Evolutionary conservation across 1,140 invertebrate species (phyloP).

Genomic region (Trinorchestia longiramus): DNA sequence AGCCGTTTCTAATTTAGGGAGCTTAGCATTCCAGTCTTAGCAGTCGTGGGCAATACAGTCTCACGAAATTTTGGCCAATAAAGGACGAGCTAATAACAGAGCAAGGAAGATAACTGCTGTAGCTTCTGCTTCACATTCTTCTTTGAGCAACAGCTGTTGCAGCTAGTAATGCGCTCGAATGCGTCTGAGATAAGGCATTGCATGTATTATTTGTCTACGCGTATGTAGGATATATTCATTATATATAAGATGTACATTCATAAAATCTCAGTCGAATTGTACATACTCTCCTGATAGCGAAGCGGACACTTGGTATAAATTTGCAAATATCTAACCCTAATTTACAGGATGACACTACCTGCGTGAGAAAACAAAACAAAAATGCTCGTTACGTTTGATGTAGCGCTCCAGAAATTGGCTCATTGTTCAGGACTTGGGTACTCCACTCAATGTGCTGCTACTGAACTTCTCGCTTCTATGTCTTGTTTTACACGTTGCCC

Average conservation of each 20-base stretch:
- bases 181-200: neutral
- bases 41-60: neutral
- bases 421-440: neutral
- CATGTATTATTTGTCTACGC: too few species aligned
- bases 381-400: neutral
- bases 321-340: neutral
- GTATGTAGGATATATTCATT: too few species aligned
- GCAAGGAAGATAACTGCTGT: neutral
- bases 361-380: neutral
- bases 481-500: neutral
- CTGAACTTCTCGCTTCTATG: neutral
- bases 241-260: neutral
- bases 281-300: neutral
- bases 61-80: neutral
- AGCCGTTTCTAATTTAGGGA: conserved; percentile 2
- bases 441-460: neutral
- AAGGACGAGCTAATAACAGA: neutral
- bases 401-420: neutral
- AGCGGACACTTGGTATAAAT: neutral
- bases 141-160: neutral
- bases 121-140: neutral
- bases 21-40: neutral
- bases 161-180: neutral
- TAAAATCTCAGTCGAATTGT: neutral
- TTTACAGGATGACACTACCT: neutral